phyloP scores from a whole-genome alignment of 2,888 invertebrate genomes.

The Schrankia costaestrigalis region DNA sequence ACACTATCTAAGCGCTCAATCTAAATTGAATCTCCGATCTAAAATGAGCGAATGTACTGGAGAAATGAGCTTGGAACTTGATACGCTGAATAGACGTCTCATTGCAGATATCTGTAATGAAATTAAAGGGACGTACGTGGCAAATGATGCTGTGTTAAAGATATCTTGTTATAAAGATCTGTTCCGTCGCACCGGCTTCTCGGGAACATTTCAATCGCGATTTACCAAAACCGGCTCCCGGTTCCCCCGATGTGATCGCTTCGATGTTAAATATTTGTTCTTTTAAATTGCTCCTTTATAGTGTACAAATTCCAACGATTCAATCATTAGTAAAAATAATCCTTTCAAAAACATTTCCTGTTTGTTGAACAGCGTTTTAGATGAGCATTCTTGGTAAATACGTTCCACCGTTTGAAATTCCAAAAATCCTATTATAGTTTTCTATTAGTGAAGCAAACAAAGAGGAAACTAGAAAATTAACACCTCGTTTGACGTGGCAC shows the following conservation, averaged over 20 bases:
- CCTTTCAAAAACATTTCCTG: slow-evolving; percentile 12
- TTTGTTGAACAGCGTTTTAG: slow-evolving; percentile 12
- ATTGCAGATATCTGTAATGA: slow-evolving; percentile 46
- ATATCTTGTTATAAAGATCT: slow-evolving; percentile 52
- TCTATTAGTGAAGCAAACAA: slow-evolving; percentile 43
- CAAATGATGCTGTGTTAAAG: slow-evolving; percentile 31
- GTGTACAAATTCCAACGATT: slow-evolving; percentile 19
- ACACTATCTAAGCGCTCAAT: slow-evolving; percentile 53
- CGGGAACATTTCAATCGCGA: slow-evolving; percentile 67
- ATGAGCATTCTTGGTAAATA: slow-evolving; percentile 18
- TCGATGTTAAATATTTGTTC: slow-evolving; percentile 41
- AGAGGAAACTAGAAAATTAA: slow-evolving; percentile 48
- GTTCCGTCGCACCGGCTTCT: slow-evolving; percentile 25
- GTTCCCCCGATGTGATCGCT: slow-evolving; percentile 48
- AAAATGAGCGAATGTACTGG: slow-evolving; percentile 54
- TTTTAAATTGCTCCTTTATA: slow-evolving; percentile 30
- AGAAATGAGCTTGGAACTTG: slow-evolving; percentile 49
- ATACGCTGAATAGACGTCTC: slow-evolving; percentile 41
- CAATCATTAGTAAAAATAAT: slow-evolving; percentile 2
- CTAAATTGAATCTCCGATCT: slow-evolving; percentile 66
- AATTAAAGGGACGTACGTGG: slow-evolving; percentile 52
- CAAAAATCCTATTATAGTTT: slow-evolving; percentile 28
- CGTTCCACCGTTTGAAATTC: slow-evolving; percentile 26
- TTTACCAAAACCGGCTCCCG: slow-evolving; percentile 58
- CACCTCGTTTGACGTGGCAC: slow-evolving; percentile 57